A percentile compares a stretch with the other conserved stretches of the same genome.
Evolutionary conservation across 2,797 vertebrate genomes (phyloP).

Genomic region (Anguilla megastoma): DNA sequence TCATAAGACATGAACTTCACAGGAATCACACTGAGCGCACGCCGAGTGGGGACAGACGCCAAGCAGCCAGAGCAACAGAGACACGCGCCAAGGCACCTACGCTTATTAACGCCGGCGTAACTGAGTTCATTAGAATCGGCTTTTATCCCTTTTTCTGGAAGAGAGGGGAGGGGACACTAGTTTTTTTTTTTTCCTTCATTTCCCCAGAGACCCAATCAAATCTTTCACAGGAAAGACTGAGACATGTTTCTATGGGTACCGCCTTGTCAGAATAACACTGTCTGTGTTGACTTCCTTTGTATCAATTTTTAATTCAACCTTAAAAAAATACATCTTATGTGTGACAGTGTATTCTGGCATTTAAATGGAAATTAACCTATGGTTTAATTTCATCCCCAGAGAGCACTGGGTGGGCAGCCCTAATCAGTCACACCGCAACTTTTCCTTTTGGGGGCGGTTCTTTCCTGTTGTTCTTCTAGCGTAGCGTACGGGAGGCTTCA

Average conservation of each 20-base stretch:
- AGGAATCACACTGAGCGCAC: background rate
- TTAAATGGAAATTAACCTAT: background rate
- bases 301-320: background rate
- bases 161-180: background rate
- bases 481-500: background rate
- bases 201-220: conserved; percentile 18
- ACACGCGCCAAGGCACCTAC: background rate
- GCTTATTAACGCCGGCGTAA: background rate
- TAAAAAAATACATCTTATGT: background rate
- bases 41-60: background rate
- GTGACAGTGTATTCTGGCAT: background rate
- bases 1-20: background rate
- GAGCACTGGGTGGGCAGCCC: background rate
- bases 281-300: background rate
- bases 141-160: background rate
- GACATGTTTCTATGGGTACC: background rate
- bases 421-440: background rate
- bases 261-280: background rate
- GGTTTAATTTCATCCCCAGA: background rate
- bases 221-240: background rate
- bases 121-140: conserved; percentile 10
- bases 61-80: background rate
- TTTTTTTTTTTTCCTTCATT: background rate
- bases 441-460: background rate
- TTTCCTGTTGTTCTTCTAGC: background rate